These are phyloP conservation scores for Conus canariensis DNA, from an alignment of 2,888 invertebrate genomes.

Conservation along the genomic window DNA sequence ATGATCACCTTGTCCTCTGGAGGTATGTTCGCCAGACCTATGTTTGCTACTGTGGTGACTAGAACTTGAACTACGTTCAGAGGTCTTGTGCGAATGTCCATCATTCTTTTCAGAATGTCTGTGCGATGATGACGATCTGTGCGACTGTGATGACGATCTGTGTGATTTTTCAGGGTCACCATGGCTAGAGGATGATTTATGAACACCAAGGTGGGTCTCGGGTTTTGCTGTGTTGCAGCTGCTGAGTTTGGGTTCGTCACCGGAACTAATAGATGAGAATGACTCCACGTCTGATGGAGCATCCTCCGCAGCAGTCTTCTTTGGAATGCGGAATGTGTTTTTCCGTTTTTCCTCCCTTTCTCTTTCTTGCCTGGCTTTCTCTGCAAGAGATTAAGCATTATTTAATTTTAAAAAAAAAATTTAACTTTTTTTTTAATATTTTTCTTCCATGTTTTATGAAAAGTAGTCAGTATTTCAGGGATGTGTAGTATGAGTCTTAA, in stretches of 20 bases:
- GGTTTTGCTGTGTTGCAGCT: background rate
- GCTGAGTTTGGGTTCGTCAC: background rate
- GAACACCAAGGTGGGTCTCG: background rate
- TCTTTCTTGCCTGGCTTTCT: constrained; percentile 36
- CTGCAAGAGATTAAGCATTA: constrained; percentile 32
- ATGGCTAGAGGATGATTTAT: background rate
- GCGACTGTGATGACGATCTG: background rate
- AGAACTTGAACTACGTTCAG: constrained; percentile 11
- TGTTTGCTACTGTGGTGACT: constrained; percentile 8
- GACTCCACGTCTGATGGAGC: constrained; percentile 22
- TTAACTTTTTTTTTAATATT: background rate
- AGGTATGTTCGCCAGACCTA: background rate
- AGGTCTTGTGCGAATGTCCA: background rate
- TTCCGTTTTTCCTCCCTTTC: constrained; percentile 43
- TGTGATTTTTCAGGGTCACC: background rate
- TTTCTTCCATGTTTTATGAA: background rate
- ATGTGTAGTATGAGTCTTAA: too few species aligned
- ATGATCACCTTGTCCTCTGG: background rate
- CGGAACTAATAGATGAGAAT: constrained; percentile 18
- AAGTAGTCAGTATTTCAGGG: too few species aligned
- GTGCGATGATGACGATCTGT: background rate
- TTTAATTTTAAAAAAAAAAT: background rate
- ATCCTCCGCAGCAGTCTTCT: constrained; percentile 28
- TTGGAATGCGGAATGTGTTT: constrained; percentile 47
- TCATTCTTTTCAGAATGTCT: constrained; percentile 19